Evolutionary conservation across 2,113 vertebrate genomes (phyloP).

Genomic region (Neomonachus schauinslandi): DNA sequence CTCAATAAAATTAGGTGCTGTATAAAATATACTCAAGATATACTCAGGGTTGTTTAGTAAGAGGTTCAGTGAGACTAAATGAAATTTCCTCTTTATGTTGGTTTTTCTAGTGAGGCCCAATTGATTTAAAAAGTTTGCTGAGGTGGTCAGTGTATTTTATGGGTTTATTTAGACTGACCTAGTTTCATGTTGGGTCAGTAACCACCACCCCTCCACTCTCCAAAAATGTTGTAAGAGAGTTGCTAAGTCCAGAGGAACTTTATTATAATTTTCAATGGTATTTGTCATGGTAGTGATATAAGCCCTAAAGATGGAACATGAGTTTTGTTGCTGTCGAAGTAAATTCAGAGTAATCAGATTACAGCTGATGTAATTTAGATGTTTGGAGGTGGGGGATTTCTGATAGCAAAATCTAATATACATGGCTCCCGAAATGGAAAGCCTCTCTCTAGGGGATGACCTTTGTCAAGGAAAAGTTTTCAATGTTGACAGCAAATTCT

Average conservation of each 20-base stretch:
- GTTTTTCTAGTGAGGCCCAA: background rate
- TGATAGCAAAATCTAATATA: conserved; percentile 57
- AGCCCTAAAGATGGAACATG: background rate
- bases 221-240: background rate
- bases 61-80: background rate
- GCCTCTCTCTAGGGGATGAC: background rate
- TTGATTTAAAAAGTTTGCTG: background rate
- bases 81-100: background rate
- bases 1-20: background rate
- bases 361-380: conserved; percentile 65
- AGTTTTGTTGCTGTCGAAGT: background rate
- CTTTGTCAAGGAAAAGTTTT: background rate
- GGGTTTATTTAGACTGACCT: background rate
- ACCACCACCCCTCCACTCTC: background rate
- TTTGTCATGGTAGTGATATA: conserved; percentile 12
- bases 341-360: conserved; percentile 65
- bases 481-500: background rate
- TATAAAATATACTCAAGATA: background rate
- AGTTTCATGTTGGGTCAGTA: background rate
- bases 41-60: background rate
- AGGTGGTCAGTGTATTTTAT: background rate
- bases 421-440: background rate
- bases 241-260: background rate
- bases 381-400: conserved; percentile 14
- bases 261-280: background rate